A percentile compares a stretch with the other conserved stretches of the same genome.
phyloP scores from a whole-genome alignment of 2,113 vertebrate species.

The Lanius ludovicianus region DNA sequence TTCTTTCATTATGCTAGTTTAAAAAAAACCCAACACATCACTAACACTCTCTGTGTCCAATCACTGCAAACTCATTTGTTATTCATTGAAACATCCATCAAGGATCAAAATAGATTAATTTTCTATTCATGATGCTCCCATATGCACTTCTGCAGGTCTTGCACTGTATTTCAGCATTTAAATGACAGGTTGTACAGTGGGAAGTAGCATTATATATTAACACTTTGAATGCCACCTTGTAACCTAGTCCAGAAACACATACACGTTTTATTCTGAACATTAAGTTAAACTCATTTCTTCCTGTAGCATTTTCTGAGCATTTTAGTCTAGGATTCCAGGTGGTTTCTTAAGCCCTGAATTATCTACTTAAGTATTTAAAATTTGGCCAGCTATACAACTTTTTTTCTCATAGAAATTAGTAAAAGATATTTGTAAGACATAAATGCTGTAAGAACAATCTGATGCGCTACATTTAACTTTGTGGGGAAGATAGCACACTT shows the following conservation, averaged over 20 bases:
- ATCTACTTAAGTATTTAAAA: neutral
- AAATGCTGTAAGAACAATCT: neutral
- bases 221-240: neutral
- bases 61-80: slow-evolving; percentile 54
- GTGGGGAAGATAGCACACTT: neutral
- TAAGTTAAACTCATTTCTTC: neutral
- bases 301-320: neutral
- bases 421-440: neutral
- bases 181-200: neutral
- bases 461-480: neutral
- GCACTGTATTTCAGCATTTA: slow-evolving; percentile 34
- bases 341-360: neutral
- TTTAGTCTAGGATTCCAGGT: neutral
- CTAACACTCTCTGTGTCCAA: slow-evolving; percentile 16
- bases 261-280: neutral
- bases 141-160: slow-evolving; percentile 46
- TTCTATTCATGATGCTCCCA: slow-evolving; percentile 58
- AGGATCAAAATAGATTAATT: slow-evolving; percentile 66
- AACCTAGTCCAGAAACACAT: neutral
- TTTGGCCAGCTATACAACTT: neutral
- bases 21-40: neutral
- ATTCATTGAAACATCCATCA: slow-evolving; percentile 66
- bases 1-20: neutral
- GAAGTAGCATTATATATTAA: slow-evolving; percentile 18
- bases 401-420: neutral